Conservation (phyloP, 2,797 vertebrate genomes). For the Enteromius thamalakanensis region DNA sequence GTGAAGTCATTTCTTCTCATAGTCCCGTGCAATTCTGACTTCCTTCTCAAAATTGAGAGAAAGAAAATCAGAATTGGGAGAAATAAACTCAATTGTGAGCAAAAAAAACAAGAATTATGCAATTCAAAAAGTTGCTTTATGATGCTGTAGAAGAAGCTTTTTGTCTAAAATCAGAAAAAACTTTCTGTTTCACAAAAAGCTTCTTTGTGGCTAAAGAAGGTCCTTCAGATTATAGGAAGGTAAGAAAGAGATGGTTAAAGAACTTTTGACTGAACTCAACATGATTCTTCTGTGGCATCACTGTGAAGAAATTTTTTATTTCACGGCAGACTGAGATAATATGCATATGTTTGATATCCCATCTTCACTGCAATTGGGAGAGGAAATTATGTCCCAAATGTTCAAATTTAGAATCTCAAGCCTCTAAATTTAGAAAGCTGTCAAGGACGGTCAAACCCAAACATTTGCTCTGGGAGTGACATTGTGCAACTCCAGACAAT, state of each 20-base stretch:
- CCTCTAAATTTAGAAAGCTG: slow-evolving; percentile 11
- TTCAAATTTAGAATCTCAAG: neutral
- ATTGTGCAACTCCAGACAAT: slow-evolving; percentile 1
- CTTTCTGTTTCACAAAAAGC: too few species aligned
- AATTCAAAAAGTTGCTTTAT: too few species aligned
- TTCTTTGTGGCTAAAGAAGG: too few species aligned
- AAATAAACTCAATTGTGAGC: neutral
- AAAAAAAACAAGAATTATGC: too few species aligned
- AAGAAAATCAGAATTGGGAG: neutral
- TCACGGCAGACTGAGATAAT: neutral
- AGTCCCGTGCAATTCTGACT: neutral
- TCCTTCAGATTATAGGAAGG: too few species aligned
- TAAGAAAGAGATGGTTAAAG: too few species aligned
- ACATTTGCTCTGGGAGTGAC: neutral
- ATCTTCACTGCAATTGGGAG: neutral
- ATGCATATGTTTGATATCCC: neutral
- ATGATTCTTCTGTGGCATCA: too few species aligned
- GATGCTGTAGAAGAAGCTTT: too few species aligned
- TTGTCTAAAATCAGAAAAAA: too few species aligned
- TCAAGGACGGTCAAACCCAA: neutral
- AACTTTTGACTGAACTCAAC: too few species aligned
- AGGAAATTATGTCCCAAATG: neutral
- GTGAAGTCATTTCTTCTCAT: neutral
- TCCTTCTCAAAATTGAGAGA: neutral
- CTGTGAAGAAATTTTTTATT: neutral